Percentiles rank a stretch among this genome's conserved stretches.
Evolutionary conservation across 2,113 vertebrate genomes (phyloP).

Genomic region (Atlantisia rogersi): DNA sequence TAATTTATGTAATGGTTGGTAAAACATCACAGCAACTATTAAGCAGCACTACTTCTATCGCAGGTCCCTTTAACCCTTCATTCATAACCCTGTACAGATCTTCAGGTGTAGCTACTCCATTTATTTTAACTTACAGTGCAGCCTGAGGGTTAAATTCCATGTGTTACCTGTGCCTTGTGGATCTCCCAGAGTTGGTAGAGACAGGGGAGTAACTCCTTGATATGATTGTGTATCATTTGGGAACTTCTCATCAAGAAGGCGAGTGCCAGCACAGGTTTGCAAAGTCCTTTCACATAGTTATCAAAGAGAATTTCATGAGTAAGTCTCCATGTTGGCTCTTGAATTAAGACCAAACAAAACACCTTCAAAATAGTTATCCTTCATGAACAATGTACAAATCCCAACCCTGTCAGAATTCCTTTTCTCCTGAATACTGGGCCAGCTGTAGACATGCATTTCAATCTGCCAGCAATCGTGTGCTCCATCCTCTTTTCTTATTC

Average conservation of each 20-base stretch:
- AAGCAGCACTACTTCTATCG: too few species aligned
- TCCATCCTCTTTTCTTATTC: constrained; percentile 42
- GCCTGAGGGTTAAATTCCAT: background rate
- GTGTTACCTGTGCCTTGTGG: background rate
- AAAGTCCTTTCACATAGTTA: background rate
- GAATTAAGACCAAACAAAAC: background rate
- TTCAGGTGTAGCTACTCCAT: background rate
- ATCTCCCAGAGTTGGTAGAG: background rate
- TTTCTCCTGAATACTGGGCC: background rate
- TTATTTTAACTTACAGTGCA: background rate
- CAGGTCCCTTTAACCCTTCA: too few species aligned
- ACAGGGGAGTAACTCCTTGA: background rate
- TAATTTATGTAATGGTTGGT: too few species aligned
- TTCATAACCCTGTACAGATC: background rate
- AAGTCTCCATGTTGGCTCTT: background rate
- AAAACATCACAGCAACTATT: too few species aligned
- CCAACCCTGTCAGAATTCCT: background rate
- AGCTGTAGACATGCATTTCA: background rate
- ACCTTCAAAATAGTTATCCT: background rate
- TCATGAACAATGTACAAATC: background rate
- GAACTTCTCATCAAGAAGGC: background rate
- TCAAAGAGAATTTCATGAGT: constrained; percentile 12
- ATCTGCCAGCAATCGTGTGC: background rate
- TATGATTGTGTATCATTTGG: background rate
- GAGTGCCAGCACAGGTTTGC: background rate